Percentiles rank a stretch among this genome's conserved stretches.
These are phyloP conservation scores for Synanthedon andrenaeformis DNA, from an alignment of 2,888 invertebrate species.

Conservation along the genomic window DNA sequence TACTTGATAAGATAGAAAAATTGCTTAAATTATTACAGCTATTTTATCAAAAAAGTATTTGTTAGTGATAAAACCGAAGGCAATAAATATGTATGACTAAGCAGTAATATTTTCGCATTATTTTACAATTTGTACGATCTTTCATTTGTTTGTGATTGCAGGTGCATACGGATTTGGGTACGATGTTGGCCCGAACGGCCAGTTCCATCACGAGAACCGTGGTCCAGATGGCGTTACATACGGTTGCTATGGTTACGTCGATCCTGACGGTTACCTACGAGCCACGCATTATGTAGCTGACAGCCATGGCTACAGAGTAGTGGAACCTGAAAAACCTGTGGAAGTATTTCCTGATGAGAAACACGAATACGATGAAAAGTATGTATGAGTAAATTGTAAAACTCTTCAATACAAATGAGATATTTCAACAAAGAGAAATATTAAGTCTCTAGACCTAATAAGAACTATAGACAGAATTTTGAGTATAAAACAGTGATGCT, in stretches of 20 bases:
- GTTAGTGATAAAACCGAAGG: too few species aligned
- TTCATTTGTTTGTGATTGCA: conserved; percentile 19
- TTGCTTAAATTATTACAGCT: too few species aligned
- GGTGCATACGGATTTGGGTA: conserved; percentile 83
- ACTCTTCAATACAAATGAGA: neutral
- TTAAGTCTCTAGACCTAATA: too few species aligned
- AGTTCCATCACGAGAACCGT: conserved; percentile 83
- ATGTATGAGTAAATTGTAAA: conserved; percentile 14
- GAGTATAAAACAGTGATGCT: too few species aligned
- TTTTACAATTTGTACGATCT: too few species aligned
- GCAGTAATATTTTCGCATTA: too few species aligned
- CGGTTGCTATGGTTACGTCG: conserved; percentile 83
- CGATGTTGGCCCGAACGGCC: conserved; percentile 79
- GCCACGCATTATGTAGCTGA: conserved; percentile 84
- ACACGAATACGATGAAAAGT: conserved; percentile 56
- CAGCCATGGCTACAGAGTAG: conserved; percentile 80
- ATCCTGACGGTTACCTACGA: conserved; percentile 74
- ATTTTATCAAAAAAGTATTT: too few species aligned
- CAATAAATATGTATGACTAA: too few species aligned
- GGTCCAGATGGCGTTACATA: conserved; percentile 83
- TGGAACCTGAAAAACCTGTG: conserved; percentile 76
- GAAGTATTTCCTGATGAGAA: conserved; percentile 73
- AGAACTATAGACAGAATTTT: too few species aligned
- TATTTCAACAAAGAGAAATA: neutral
- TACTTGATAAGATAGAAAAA: too few species aligned